Evolutionary conservation across 2,888 invertebrate species (phyloP).

Genomic region (Tenthredo distinguenda): DNA sequence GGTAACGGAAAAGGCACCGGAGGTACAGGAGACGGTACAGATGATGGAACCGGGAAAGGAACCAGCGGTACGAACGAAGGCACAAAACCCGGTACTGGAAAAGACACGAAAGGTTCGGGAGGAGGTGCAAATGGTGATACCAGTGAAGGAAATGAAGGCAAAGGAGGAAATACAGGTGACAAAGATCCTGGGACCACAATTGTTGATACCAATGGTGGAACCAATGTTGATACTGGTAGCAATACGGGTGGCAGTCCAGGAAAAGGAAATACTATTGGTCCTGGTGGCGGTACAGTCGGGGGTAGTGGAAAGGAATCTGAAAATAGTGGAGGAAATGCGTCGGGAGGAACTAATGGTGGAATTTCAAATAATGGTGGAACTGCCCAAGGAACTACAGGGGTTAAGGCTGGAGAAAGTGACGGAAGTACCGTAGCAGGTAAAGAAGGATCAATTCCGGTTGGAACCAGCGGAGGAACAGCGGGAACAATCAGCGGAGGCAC

Average conservation of each 20-base stretch:
- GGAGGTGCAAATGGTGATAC: not conserved
- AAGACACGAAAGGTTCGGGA: not conserved
- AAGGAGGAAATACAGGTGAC: constrained; percentile 61
- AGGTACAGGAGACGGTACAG: no score
- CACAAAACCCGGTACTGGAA: not conserved
- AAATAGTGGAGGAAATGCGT: not conserved
- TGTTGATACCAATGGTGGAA: constrained; percentile 80
- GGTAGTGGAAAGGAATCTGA: not conserved
- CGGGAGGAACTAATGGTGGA: not conserved
- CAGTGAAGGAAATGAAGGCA: not conserved
- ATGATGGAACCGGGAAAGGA: no score
- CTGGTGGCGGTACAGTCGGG: not conserved
- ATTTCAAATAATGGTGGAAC: constrained; percentile 37
- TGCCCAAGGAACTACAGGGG: constrained; percentile 15
- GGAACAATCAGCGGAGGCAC: not conserved
- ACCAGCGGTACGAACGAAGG: not conserved
- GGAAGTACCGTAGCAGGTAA: not conserved
- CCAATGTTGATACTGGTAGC: constrained; percentile 79
- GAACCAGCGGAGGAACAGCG: not conserved
- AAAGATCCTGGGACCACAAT: constrained; percentile 79
- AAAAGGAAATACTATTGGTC: not conserved
- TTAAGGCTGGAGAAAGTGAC: not conserved
- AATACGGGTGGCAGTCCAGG: not conserved
- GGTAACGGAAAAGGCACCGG: not conserved
- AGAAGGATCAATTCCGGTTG: not conserved